Base-by-base conservation (phyloP, 1,140 invertebrate species). In the Neodiprion pinetum region DNA sequence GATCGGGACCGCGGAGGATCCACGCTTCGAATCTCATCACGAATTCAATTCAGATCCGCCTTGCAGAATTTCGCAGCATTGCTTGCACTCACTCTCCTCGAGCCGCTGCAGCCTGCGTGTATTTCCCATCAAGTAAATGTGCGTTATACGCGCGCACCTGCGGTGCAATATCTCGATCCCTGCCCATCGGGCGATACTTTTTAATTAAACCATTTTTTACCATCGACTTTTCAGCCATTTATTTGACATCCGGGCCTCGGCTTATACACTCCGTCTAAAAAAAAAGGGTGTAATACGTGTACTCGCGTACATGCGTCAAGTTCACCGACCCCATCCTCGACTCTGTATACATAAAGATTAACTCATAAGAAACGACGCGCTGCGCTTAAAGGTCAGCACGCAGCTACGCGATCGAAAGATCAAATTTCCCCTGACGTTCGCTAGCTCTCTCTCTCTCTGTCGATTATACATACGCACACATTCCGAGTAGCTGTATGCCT, bases 1-100 rank as follows among this genome's bases (percentile, higher is more conserved):
- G 72, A 50, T 69, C 69, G 77, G 72, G n/a, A 14, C 28, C 28
- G 28, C 28, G 28, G 72, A 75, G 23, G 65, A 76, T 76, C 76
- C 76, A 17, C n/a, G 53, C n/a, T 61, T 17, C 11, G n/a, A 61
- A 12, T 61, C 28, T 40, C 11, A 61, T 17, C 53, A 61, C 11
- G 53, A 61, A 61, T 61, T 61, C n/a, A 61, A 61, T 61, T 61
- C 53, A 61, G n/a, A 14, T 14, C n/a, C 11, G 11, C 11, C 53
- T 61, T 17, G 53, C n/a, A 61, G 11, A 61, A 61, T 61, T 61
- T 61, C 53, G 53, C 53, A 17, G 53, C 53, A 61, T 61, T 61
- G 50, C 50, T 61, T 61, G 53, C n/a, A 61, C 53, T 12, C n/a
- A 61, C 11, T 40, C 28, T 40, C 28, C 28, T 40, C 28, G 28